Evolutionary conservation across 2,113 vertebrate species (phyloP).

Genomic region (Brachyistius frenatus): DNA sequence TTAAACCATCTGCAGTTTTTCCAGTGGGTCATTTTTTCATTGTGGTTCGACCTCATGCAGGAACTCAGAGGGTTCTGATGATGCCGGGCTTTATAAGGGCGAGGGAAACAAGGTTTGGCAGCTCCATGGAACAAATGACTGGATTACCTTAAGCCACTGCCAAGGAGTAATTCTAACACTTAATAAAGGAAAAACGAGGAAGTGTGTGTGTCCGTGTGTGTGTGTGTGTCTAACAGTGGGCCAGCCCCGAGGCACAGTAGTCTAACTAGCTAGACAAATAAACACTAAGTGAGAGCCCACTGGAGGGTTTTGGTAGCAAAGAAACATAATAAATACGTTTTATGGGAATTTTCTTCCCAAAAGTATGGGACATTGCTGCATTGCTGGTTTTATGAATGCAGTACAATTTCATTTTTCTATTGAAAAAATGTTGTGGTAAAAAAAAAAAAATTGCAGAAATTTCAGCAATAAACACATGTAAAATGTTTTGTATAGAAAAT

Average conservation of each 20-base stretch:
- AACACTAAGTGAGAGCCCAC: slow-evolving; percentile 69
- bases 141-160: slow-evolving; percentile 85
- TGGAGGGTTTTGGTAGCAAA: slow-evolving; percentile 51
- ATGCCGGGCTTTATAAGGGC: slow-evolving; percentile 76
- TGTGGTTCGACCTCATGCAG: slow-evolving; percentile 58
- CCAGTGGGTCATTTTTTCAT: slow-evolving; percentile 20
- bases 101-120: slow-evolving; percentile 84
- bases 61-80: slow-evolving; percentile 47
- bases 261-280: slow-evolving; percentile 81
- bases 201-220: slow-evolving; percentile 43
- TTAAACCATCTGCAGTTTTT: slow-evolving; percentile 50
- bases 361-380: neutral
- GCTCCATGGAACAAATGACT: slow-evolving; percentile 84
- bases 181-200: slow-evolving; percentile 81
- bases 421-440: neutral
- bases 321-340: slow-evolving; percentile 59
- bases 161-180: slow-evolving; percentile 86
- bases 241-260: slow-evolving; percentile 73
- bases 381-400: neutral
- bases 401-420: neutral
- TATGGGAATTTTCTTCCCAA: neutral
- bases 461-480: neutral
- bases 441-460: neutral
- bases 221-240: slow-evolving; percentile 41
- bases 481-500: neutral